These are phyloP conservation scores for Hirtodrosophila confusa DNA, from an alignment of 2,888 invertebrate genomes.

Conservation along the genomic window DNA sequence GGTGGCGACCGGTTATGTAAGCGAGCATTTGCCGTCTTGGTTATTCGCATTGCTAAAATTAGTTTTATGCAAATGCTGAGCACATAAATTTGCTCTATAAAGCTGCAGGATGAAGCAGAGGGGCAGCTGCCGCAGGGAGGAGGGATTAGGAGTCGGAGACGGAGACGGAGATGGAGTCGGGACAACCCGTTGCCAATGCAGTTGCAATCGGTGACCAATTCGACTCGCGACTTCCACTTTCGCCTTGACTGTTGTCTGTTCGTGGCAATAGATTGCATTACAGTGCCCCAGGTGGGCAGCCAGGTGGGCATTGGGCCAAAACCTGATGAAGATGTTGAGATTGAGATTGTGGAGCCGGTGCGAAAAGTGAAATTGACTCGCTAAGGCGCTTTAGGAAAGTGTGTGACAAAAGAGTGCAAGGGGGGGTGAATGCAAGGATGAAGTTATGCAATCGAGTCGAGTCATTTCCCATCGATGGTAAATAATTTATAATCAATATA, in stretches of 20 bases:
- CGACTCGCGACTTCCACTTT: constrained; percentile 62
- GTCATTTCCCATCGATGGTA: no score
- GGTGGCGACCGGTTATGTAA: constrained; percentile 64
- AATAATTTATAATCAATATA: no score
- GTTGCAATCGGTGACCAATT: constrained; percentile 47
- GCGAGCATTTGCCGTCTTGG: constrained; percentile 41
- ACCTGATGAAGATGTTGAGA: constrained; percentile 13
- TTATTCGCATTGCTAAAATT: constrained; percentile 60
- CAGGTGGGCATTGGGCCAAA: constrained; percentile 27
- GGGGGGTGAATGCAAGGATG: no score
- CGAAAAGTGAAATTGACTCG: constrained; percentile 27
- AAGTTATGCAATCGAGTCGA: no score
- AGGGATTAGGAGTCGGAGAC: no score
- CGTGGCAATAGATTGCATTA: constrained; percentile 37
- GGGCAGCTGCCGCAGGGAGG: no score
- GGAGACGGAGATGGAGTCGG: no score
- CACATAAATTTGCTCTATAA: constrained; percentile 75
- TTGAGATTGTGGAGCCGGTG: not conserved
- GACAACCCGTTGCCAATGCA: constrained; percentile 11
- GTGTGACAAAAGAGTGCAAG: constrained; percentile 12
- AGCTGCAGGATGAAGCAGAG: constrained; percentile 33
- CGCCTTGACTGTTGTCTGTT: constrained; percentile 50
- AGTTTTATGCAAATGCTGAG: constrained; percentile 77
- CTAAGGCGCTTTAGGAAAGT: not conserved
- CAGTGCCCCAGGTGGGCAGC: constrained; percentile 37